A percentile compares a stretch with the other conserved stretches of the same genome.
These are phyloP conservation scores for Danaus plexippus DNA, from an alignment of 1,140 invertebrate genomes.

Conservation along the genomic window DNA sequence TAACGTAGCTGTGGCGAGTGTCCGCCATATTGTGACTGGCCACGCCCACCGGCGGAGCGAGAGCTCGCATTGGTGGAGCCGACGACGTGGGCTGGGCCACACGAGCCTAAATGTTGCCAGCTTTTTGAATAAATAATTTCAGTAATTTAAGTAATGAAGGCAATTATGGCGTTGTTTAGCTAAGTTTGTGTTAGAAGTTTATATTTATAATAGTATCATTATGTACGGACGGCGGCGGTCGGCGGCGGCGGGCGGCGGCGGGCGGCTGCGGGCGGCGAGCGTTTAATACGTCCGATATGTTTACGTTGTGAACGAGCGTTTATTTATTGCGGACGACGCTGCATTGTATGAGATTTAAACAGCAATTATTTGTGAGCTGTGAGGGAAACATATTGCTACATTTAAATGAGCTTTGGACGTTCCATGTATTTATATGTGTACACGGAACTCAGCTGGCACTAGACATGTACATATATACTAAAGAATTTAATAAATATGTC, in stretches of 20 bases:
- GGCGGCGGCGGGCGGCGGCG: conserved; percentile 38
- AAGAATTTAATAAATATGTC: too few species aligned
- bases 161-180: conserved; percentile 72
- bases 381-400: conserved; percentile 58
- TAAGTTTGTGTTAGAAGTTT: conserved; percentile 71
- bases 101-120: conserved; percentile 67
- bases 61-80: conserved; percentile 38
- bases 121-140: conserved; percentile 73
- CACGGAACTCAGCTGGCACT: too few species aligned
- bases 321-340: conserved; percentile 63
- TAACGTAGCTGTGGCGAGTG: conserved; percentile 13
- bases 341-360: conserved; percentile 62
- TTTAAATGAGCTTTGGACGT: conserved; percentile 42
- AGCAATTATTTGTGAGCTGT: conserved; percentile 65
- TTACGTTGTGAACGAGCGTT: conserved; percentile 59
- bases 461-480: too few species aligned
- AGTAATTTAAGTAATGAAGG: conserved; percentile 72
- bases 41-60: conserved; percentile 35
- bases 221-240: conserved; percentile 51
- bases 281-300: conserved; percentile 70
- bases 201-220: conserved; percentile 71
- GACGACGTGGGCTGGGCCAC: conserved; percentile 39
- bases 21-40: conserved; percentile 57
- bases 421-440: conserved; percentile 15
- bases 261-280: conserved; percentile 47